Percentiles rank a stretch among this genome's conserved stretches.
phyloP scores from a whole-genome alignment of 2,113 vertebrate genomes.

The Nesogale talazaci region DNA sequence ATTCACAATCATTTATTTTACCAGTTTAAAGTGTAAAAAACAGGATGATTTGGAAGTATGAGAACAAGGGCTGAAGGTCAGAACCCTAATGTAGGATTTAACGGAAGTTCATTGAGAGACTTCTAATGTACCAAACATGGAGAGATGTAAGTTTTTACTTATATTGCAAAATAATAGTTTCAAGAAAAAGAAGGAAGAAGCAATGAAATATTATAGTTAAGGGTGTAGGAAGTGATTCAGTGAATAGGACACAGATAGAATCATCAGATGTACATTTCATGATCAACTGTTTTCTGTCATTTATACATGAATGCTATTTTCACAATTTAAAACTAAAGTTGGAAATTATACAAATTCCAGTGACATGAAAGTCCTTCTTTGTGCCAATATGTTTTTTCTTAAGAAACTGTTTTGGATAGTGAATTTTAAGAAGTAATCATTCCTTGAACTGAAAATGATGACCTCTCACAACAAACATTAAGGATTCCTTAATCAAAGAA shows the following conservation, averaged over 20 bases:
- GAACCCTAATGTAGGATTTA: not conserved
- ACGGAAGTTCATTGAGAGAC: not conserved
- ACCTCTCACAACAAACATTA: not conserved
- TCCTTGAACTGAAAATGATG: not conserved
- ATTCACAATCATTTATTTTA: not conserved
- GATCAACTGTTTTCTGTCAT: not conserved
- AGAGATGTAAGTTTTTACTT: not conserved
- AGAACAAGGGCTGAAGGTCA: not conserved
- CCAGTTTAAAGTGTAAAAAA: not conserved
- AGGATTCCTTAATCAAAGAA: not conserved
- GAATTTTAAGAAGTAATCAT: not conserved
- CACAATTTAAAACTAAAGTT: not conserved
- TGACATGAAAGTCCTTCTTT: not conserved
- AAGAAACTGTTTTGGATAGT: not conserved
- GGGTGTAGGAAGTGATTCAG: not conserved
- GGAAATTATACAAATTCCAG: not conserved
- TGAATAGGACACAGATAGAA: not conserved
- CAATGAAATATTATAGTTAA: not conserved
- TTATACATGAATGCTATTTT: not conserved
- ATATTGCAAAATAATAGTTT: not conserved
- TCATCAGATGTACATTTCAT: not conserved
- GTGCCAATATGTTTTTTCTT: not conserved
- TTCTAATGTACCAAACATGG: not conserved
- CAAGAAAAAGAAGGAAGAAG: not conserved
- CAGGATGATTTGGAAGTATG: not conserved